Base-by-base conservation (phyloP, 1,140 invertebrate genomes). In the Olivierus martensii region DNA sequence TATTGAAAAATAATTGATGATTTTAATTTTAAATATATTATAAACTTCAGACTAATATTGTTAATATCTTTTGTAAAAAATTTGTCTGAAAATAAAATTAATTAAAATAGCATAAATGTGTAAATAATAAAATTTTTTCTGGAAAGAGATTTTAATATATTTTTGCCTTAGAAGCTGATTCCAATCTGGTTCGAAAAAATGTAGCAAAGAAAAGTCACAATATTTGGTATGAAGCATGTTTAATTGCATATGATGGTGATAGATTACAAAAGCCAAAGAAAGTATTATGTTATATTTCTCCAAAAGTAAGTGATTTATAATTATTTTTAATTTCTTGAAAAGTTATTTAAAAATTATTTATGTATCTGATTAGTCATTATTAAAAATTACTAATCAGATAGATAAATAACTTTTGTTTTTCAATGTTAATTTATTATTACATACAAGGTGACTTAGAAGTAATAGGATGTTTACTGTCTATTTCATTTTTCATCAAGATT, bases 181-280 rank as follows among this genome's bases (percentile, higher is more conserved):
- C 84, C 22, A 80, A 79, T 59, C 74, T 83, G 61, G 87, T 93
- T 12, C 80, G 88, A 64, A 90, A 88, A 66, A 88, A 87, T 65
- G 81, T 92, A 12, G 79, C 79, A 21, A 82, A 82, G 21, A 81
- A 85, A 62, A 87, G 83, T 63, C 83, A 84, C 59, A 84, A 83
- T 64, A 80, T 84, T 56, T 87, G 79, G 70, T 93, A 89, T 66
- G 85, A 86, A 66, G 87, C 87, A 5, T 80, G 82, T 63, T 69
- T 93, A 45, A 63, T 91, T 38, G 77, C 81, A 39, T 73, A 82
- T 56, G 81, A 83, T 56, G 79, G 79, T 7, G 76, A 80, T 56
- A 72, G 71, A 67, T 73, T 78, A 44, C 65, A 73, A 3, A 87
- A 87, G 62, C 80, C 84, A 7, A 84, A 87, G 62, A 88, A 86